Percentiles rank a stretch among this genome's conserved stretches.
phyloP scores from a whole-genome alignment of 1,140 invertebrate genomes.

The Aphelinus atriplicis region DNA sequence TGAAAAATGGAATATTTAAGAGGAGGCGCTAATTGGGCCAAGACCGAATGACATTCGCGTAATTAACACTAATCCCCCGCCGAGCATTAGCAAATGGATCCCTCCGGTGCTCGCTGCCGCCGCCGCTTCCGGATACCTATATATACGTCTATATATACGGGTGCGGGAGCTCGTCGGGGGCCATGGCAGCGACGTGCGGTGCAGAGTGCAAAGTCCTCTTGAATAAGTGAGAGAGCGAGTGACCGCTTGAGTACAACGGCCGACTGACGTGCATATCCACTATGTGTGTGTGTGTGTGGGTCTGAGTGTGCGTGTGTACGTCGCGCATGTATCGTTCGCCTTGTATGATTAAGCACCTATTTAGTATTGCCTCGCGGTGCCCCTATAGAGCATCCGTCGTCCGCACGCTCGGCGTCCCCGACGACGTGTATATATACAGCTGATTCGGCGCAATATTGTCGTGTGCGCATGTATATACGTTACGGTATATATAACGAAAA shows the following conservation, averaged over 20 bases:
- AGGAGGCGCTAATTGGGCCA: slow-evolving; percentile 30
- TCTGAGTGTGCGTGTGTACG: slow-evolving; percentile 1
- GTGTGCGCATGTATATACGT: too few species aligned
- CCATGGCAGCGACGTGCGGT: not conserved
- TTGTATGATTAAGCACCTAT: slow-evolving; percentile 35
- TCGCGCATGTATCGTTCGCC: slow-evolving; percentile 17
- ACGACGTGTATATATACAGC: too few species aligned
- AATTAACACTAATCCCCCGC: slow-evolving; percentile 33
- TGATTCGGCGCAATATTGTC: too few species aligned
- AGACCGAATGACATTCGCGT: slow-evolving; percentile 27
- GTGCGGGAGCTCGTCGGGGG: not conserved
- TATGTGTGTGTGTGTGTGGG: not conserved
- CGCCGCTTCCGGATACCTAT: too few species aligned
- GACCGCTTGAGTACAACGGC: slow-evolving; percentile 36
- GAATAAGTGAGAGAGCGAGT: slow-evolving; percentile 38
- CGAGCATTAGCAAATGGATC: slow-evolving; percentile 40
- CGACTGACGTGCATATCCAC: slow-evolving; percentile 9
- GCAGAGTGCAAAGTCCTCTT: slow-evolving; percentile 35
- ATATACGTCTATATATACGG: too few species aligned
- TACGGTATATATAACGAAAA: too few species aligned
- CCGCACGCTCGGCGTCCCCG: too few species aligned
- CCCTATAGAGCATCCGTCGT: too few species aligned
- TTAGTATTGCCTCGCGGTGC: slow-evolving; percentile 14
- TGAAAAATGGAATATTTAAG: slow-evolving; percentile 36
- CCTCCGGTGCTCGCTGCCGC: slow-evolving; percentile 1